These are phyloP conservation scores for Falco berigora DNA, from an alignment of 2,797 vertebrate species.

Conservation along the genomic window DNA sequence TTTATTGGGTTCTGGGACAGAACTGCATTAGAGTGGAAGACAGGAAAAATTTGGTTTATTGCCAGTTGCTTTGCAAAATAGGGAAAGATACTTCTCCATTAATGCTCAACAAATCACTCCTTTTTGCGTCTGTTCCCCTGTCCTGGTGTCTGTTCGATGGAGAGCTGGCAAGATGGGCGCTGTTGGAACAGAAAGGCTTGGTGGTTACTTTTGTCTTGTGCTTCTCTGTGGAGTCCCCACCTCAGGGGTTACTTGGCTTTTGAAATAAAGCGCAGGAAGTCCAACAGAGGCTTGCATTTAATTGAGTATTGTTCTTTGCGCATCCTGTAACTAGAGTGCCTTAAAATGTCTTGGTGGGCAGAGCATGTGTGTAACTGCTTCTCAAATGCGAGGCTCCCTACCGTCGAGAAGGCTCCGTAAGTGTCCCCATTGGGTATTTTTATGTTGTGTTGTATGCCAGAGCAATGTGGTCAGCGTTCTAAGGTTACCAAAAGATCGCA, in stretches of 20 bases:
- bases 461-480: not conserved
- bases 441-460: not conserved
- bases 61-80: not conserved
- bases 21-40: not conserved
- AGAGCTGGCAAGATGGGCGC: not conserved
- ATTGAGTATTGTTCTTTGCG: fast-evolving
- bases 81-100: too few species aligned
- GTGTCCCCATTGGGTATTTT: not conserved
- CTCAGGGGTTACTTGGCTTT: not conserved
- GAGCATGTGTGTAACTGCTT: fast-evolving
- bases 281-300: not conserved
- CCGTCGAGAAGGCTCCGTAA: fast-evolving
- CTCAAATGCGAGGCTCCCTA: fast-evolving
- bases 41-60: not conserved
- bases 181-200: not conserved
- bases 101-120: not conserved
- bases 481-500: not conserved
- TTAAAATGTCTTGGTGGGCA: not conserved
- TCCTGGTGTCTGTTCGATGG: fast-evolving
- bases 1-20: not conserved
- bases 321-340: not conserved
- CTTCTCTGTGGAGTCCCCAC: not conserved
- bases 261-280: not conserved
- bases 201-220: too few species aligned
- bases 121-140: too few species aligned